Base-by-base conservation (phyloP, 2,113 vertebrate genomes). In the Sphaerodactylus townsendi region DNA sequence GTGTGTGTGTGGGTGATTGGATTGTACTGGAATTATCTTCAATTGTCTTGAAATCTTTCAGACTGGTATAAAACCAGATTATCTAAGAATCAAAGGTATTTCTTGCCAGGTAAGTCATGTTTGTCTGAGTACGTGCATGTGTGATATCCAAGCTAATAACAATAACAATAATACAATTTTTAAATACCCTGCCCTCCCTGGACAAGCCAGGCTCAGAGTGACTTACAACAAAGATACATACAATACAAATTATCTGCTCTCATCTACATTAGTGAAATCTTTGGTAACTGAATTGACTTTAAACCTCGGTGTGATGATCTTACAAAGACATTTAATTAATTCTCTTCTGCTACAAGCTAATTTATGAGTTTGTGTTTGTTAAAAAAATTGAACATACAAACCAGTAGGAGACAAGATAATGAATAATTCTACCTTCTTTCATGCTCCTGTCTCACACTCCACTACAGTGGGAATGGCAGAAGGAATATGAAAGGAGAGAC, bases 311-410 rank as follows among this genome's bases (percentile, higher is more conserved):
- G 95, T 96, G 95, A 95, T 96, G 92, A 95, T 96, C 90, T 89
- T 94, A 88, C 92, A 92, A 95, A 95, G 94, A 93, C 87, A 93
- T 95, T 95, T 91, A 96, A 94, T 96, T 96, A 96, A 96, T 96
- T 96, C 94, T 95, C 86, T 96, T 97, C 96, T 95, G 95, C 95
- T 95, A 94, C 93, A 91, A 95, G 94, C 93, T 96, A 96, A 95
- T 96, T 96, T 95, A 95, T 94, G 93, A 91, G 92, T 96, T 92
- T 81, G 82, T 95, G 92, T 94, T 96, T 95, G 93, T 94, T 93
- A 93, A 95, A 93, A 93, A 79, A 62, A 90, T 92, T 95, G 94
- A 93, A 94, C 91, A 91, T 93, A 95, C 87, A 94, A 95, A 96
- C 91, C 96, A 94, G 95, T 94, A 89, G 93, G 95, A 95, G 94